Evolutionary conservation across 2,888 invertebrate genomes (phyloP).

Genomic region (Antitype chi): DNA sequence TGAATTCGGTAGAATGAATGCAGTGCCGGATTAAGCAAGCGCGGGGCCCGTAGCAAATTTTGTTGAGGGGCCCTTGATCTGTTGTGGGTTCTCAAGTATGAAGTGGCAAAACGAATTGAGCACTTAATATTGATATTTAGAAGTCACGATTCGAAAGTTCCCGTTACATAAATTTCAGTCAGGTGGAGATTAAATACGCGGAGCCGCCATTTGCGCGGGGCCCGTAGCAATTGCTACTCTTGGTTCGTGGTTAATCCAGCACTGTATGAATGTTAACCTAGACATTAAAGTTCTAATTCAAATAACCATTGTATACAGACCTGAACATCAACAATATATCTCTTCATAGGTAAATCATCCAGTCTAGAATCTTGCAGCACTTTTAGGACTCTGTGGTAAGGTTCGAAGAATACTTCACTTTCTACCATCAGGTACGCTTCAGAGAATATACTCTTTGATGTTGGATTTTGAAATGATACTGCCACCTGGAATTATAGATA

Average conservation of each 20-base stretch:
- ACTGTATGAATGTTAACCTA: neutral
- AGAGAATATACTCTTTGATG: conserved; percentile 79
- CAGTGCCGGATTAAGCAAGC: too few relatives aligned
- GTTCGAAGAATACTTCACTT: conserved; percentile 95
- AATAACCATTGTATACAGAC: conserved; percentile 69
- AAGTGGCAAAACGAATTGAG: too few relatives aligned
- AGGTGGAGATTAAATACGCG: too few relatives aligned
- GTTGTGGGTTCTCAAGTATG: too few relatives aligned
- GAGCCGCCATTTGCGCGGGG: too few relatives aligned
- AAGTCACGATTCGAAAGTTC: too few relatives aligned
- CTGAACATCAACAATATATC: conserved; percentile 92
- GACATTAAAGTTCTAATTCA: neutral
- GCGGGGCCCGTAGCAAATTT: too few relatives aligned
- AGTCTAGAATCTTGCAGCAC: conserved; percentile 91
- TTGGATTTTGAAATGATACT: conserved; percentile 84
- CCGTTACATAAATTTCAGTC: too few relatives aligned
- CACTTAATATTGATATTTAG: too few relatives aligned
- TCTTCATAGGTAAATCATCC: conserved; percentile 92
- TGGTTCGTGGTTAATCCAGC: too few relatives aligned
- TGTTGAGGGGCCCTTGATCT: too few relatives aligned
- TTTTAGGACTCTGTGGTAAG: conserved; percentile 93
- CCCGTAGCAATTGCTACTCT: too few relatives aligned
- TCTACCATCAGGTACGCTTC: conserved; percentile 92
- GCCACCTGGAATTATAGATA: conserved; percentile 78
- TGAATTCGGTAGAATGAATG: neutral